Conservation (phyloP, 2,797 vertebrate species). For the Nothura maculosa region DNA sequence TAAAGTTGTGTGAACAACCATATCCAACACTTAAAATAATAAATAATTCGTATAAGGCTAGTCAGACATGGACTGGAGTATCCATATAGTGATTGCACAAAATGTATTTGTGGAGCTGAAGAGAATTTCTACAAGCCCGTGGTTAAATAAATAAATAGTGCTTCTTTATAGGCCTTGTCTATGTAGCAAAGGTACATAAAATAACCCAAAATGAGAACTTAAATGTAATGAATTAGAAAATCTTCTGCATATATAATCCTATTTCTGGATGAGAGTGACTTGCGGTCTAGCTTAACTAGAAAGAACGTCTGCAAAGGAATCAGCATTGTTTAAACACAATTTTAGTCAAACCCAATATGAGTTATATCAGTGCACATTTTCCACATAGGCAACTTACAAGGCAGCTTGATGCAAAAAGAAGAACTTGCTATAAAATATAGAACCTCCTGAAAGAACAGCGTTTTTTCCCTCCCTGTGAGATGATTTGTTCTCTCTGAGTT, state of each 20-base stretch:
- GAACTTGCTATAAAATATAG: background rate
- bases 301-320: slow-evolving; percentile 49
- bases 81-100: background rate
- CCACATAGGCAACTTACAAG: slow-evolving; percentile 15
- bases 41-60: background rate
- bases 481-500: background rate
- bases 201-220: slow-evolving; percentile 36
- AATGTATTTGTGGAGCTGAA: background rate
- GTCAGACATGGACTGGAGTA: background rate
- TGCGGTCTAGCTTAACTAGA: background rate
- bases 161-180: slow-evolving; percentile 9
- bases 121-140: background rate
- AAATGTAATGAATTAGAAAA: slow-evolving; percentile 33
- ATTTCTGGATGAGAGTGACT: slow-evolving; percentile 18
- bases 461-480: background rate
- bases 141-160: slow-evolving; percentile 20
- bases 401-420: background rate
- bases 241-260: slow-evolving; percentile 24
- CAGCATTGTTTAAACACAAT: slow-evolving; percentile 55
- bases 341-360: slow-evolving; percentile 62
- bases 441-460: background rate
- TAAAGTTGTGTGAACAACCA: background rate
- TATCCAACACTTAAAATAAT: background rate
- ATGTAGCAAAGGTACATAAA: slow-evolving; percentile 19
- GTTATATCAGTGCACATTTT: slow-evolving; percentile 50